These are phyloP conservation scores for Nymphicus hollandicus DNA, from an alignment of 2,113 vertebrate genomes.

Conservation along the genomic window DNA sequence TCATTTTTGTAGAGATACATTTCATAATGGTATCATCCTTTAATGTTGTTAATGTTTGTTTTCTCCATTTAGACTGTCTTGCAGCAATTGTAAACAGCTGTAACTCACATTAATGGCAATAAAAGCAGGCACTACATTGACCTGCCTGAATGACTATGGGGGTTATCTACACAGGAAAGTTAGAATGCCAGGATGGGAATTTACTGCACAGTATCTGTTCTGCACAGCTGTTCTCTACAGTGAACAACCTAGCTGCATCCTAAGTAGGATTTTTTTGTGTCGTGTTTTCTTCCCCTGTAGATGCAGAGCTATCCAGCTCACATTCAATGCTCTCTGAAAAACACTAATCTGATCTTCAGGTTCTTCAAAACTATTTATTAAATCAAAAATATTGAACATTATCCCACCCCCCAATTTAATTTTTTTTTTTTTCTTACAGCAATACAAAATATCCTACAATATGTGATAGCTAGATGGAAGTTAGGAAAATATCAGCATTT, in stretches of 20 bases:
- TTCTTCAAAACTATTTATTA: background rate
- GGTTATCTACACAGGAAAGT: background rate
- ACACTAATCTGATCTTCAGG: background rate
- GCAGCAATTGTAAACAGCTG: background rate
- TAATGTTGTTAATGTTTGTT: background rate
- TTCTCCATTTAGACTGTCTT: background rate
- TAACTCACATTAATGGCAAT: background rate
- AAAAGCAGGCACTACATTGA: slow-evolving; percentile 1
- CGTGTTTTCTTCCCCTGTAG: background rate
- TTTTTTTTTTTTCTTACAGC: background rate
- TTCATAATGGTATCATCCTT: background rate
- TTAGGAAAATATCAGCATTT: background rate
- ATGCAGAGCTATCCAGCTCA: background rate
- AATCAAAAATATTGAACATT: background rate
- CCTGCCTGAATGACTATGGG: background rate
- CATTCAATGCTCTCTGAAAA: background rate
- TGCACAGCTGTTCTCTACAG: slow-evolving; percentile 2
- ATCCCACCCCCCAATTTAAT: background rate
- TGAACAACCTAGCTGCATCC: background rate
- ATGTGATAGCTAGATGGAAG: background rate
- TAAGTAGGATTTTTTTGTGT: background rate
- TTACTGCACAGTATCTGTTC: slow-evolving; percentile 22
- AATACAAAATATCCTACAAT: background rate
- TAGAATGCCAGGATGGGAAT: background rate
- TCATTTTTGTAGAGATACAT: background rate